Base-by-base conservation (phyloP, 2,113 vertebrate species). In the Pelecanus crispus region DNA sequence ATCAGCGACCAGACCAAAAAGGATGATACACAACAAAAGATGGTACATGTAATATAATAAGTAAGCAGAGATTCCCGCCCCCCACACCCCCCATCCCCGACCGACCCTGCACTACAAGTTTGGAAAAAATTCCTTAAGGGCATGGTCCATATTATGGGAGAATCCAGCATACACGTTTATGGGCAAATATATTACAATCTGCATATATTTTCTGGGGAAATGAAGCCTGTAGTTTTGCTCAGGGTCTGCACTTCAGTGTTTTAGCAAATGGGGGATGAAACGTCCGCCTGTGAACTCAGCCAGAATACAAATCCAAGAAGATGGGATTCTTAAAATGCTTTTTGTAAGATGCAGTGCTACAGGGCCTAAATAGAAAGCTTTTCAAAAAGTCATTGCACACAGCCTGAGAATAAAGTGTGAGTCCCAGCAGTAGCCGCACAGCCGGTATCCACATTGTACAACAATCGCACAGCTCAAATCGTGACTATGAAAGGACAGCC, bases 291-390 rank as follows among this genome's bases (percentile, higher is more conserved):
- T 90, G 87, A 96, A 95, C 62, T 92, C 91, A 75, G 74, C 53
- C 50, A 90, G 97, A 94, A 96, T 80, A 90, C 74, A 93, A 58
- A 94, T 91, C 87, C 94, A 94, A 91, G 89, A 81, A 87, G 89
- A 94, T 71, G 26, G 61, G 83, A 91, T 80, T 97, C 92, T 96
- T 87, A 75, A 26, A 81, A 71, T 82, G 44, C 42, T 87, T 61
- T 87, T 65, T 40, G 83, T 84, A 88, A 94, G 94, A 96, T 15
- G 16, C 80, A 92, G 61, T 75, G 88, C 95, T 95, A 94, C 74
- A 94, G 94, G 87, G 91, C 91, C 95, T 95, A 95, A 97, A 96
- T 92, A 95, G 91, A 97, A 94, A 95, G 92, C 96, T 94, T 96
- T 92, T 92, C 84, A 82, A 80, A 95, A 94, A 96, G 92, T 80